Conservation (phyloP, 2,113 vertebrate genomes). For the Burhinus bistriatus region DNA sequence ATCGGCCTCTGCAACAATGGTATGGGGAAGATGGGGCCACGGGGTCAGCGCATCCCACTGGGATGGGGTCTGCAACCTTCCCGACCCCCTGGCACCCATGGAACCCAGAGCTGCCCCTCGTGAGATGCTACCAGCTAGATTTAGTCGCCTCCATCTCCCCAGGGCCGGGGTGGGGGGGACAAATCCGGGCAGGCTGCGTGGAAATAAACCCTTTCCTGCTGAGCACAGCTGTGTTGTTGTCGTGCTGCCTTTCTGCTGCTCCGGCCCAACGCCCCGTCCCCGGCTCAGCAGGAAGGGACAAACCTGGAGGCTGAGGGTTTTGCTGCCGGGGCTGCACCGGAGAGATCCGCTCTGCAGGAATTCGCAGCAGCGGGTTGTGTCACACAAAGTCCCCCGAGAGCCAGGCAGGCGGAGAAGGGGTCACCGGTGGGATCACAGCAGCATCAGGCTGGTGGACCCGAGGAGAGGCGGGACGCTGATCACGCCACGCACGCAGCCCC, state of each 20-base stretch:
- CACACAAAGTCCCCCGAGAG: background rate
- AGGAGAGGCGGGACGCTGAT: rapidly evolving
- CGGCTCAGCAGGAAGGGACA: rapidly evolving
- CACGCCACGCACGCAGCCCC: rapidly evolving
- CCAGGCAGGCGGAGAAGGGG: background rate
- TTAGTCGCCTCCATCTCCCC: background rate
- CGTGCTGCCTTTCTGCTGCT: background rate
- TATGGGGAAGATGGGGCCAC: background rate
- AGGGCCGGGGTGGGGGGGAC: rapidly evolving
- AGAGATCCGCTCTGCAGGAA: background rate
- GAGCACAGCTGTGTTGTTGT: background rate
- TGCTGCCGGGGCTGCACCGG: background rate
- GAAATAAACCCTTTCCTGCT: constrained; percentile 13
- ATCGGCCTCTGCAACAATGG: rapidly evolving
- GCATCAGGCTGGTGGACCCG: background rate
- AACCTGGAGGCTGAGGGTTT: background rate
- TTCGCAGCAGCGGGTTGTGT: background rate
- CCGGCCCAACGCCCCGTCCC: too few relatives aligned
- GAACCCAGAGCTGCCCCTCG: background rate
- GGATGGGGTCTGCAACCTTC: background rate
- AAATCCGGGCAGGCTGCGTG: background rate
- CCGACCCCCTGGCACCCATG: rapidly evolving
- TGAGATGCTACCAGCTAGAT: background rate
- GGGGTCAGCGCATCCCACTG: rapidly evolving
- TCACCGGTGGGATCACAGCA: background rate